Conservation (phyloP, 2,113 vertebrate genomes). For the Pyrgilauda ruficollis region DNA sequence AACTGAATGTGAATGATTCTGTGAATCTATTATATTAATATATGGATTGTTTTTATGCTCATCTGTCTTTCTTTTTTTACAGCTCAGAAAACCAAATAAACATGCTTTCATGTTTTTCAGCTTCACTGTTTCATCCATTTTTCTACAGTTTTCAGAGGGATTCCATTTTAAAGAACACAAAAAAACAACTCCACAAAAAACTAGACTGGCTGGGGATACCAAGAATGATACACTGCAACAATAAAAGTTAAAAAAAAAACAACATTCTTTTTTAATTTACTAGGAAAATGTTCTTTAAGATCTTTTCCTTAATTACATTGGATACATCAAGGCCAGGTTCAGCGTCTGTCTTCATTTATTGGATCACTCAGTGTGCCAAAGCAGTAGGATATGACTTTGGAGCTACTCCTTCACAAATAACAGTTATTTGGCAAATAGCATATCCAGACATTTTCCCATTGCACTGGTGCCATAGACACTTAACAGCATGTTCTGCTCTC, state of each 20-base stretch:
- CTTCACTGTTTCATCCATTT: neutral
- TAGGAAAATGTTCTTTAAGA: neutral
- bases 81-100: neutral
- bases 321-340: neutral
- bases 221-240: neutral
- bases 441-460: slow-evolving; percentile 52
- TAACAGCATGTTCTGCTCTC: slow-evolving; percentile 3
- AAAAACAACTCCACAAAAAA: neutral
- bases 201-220: neutral
- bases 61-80: neutral
- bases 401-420: slow-evolving; percentile 45
- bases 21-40: neutral
- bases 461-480: slow-evolving; percentile 52
- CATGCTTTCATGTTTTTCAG: neutral
- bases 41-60: neutral
- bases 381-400: slow-evolving; percentile 50
- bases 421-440: slow-evolving; percentile 24
- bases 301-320: neutral
- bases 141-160: fast-evolving
- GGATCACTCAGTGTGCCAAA: neutral
- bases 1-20: neutral
- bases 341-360: slow-evolving; percentile 33
- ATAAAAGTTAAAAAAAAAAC: neutral
- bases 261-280: neutral
- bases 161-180: neutral